These are phyloP conservation scores for Cephus pulcher DNA, from an alignment of 2,888 invertebrate genomes.

Conservation along the genomic window DNA sequence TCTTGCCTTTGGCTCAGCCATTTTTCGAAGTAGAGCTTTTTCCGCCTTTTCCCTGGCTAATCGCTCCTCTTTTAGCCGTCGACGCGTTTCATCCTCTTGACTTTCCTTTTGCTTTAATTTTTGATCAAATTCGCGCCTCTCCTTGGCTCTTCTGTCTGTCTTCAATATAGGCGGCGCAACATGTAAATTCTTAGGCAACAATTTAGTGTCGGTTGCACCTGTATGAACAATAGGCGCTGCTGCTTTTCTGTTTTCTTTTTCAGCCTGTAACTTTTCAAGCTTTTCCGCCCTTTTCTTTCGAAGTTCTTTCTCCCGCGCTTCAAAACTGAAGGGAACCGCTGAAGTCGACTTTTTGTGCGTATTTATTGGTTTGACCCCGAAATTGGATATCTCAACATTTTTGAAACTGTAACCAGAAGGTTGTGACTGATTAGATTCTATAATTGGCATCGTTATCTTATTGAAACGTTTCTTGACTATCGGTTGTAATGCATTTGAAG, in stretches of 20 bases:
- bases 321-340: slow-evolving; percentile 77
- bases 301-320: slow-evolving; percentile 72
- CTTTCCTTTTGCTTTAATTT: slow-evolving; percentile 66
- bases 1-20: slow-evolving; percentile 73
- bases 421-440: slow-evolving; percentile 63
- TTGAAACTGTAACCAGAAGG: slow-evolving; percentile 32
- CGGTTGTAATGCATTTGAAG: slow-evolving; percentile 17
- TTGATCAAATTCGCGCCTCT: slow-evolving; percentile 73
- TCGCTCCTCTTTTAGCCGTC: slow-evolving; percentile 61
- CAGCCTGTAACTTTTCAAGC: slow-evolving; percentile 68
- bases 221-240: slow-evolving; percentile 66
- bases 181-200: not conserved
- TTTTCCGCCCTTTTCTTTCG: slow-evolving; percentile 72
- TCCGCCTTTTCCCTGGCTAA: slow-evolving; percentile 68
- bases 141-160: slow-evolving; percentile 74
- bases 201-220: slow-evolving; percentile 40
- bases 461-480: not conserved
- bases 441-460: not conserved
- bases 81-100: slow-evolving; percentile 70
- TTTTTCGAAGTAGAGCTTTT: slow-evolving; percentile 69
- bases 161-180: slow-evolving; percentile 60
- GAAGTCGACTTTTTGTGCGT: slow-evolving; percentile 25
- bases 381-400: slow-evolving; percentile 25
- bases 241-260: slow-evolving; percentile 73
- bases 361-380: slow-evolving; percentile 13